Evolutionary conservation across 2,797 vertebrate genomes (phyloP).

Genomic region (Taeniopygia guttata): DNA sequence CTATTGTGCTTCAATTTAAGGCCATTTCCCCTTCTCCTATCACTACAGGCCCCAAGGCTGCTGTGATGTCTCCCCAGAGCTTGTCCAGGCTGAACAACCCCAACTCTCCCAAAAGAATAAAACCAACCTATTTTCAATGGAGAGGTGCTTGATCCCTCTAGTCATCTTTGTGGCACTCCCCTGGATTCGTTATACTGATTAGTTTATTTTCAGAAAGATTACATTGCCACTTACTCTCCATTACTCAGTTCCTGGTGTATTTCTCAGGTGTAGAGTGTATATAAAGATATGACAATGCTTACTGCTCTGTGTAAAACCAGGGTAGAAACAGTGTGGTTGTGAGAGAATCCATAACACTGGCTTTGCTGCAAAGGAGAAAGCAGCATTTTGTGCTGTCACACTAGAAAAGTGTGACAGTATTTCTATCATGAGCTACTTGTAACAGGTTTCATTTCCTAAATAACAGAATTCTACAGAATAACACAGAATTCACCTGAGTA

Average conservation of each 20-base stretch:
- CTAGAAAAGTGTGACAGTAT: neutral
- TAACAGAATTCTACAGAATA: neutral
- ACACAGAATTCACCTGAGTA: neutral
- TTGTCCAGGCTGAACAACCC: neutral
- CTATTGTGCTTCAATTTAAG: neutral
- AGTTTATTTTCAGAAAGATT: neutral
- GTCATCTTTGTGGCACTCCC: neutral
- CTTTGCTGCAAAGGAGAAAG: neutral
- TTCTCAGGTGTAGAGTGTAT: neutral
- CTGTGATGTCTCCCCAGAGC: neutral
- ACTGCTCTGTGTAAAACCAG: neutral
- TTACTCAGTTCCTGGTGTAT: neutral
- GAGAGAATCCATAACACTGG: neutral
- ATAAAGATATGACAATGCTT: neutral
- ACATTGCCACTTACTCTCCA: fast-evolving
- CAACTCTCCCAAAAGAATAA: neutral
- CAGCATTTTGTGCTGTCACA: neutral
- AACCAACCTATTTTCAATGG: neutral
- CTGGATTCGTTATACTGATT: neutral
- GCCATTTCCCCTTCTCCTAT: neutral
- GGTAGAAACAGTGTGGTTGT: neutral
- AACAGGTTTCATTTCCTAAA: neutral
- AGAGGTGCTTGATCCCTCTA: neutral
- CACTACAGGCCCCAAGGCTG: neutral
- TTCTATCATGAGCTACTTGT: neutral